Evolutionary conservation across 2,888 invertebrate species (phyloP), one percentile per base, ranked within the genome.

Genomic region (Brachycybe producta): DNA sequence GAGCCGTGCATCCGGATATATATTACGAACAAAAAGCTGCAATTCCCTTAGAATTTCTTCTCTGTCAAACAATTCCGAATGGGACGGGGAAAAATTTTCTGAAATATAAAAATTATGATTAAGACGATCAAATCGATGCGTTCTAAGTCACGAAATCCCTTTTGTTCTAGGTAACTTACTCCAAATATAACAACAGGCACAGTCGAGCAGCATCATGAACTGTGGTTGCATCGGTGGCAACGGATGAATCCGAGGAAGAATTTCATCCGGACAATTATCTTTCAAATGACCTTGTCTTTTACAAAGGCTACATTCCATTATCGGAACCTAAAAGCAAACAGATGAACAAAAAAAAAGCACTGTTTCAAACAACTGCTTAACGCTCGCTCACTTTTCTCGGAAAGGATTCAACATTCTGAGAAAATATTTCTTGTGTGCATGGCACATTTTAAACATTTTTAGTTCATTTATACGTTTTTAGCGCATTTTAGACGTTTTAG

Each of bases 281-380:
- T 67, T 68, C 21, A 66, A 58, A 60, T 75, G 75, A 5, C 73
- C 73, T 47, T 70, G 68, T 50, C 64, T 63, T 52, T 69, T 68
- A 62, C 74, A 75, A 23, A 68, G 60, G 36, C 64, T 62, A 58
- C 74, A 74, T 27, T 69, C 61, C 13, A 67, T 59, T 4, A 66
- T 64, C 5, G 55, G 55, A 19, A 8, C 30, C 56, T 58, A 21
- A 54, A 56, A 38, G 40, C 45, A 15, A 53, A 38, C 7, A 52
- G n/a, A n/a, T n/a, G n/a, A n/a, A n/a, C n/a, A n/a, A n/a, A n/a
- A n/a, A n/a, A n/a, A n/a, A n/a, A n/a, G n/a, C n/a, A n/a, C n/a
- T n/a, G n/a, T n/a, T n/a, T n/a, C n/a, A n/a, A n/a, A n/a, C n/a
- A n/a, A n/a, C n/a, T n/a, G n/a, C n/a, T n/a, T n/a, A n/a, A n/a